These are phyloP conservation scores for Thamnophis sirtalis DNA, from an alignment of 2,113 vertebrate species.

Conservation along the genomic window DNA sequence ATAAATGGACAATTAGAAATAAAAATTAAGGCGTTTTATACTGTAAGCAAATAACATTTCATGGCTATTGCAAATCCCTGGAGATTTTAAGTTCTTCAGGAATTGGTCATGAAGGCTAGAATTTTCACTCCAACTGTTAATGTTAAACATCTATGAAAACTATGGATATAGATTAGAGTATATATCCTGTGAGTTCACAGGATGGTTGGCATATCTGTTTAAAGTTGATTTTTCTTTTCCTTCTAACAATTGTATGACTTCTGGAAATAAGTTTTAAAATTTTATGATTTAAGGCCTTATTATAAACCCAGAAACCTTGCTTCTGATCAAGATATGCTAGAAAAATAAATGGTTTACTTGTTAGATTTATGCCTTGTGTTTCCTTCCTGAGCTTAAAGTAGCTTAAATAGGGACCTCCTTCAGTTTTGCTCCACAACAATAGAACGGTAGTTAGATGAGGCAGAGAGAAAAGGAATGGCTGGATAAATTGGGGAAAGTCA, in stretches of 20 bases:
- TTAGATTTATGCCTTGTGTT: not conserved
- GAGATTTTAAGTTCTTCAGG: not conserved
- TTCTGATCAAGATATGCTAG: conserved; percentile 41
- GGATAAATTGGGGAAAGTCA: not conserved
- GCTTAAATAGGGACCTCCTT: not conserved
- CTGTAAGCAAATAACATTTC: not conserved
- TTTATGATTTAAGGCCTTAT: conserved; percentile 62
- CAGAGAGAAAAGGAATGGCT: not conserved
- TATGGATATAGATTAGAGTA: conserved; percentile 24
- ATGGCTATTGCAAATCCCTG: not conserved
- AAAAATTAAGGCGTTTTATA: not conserved
- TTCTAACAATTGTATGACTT: conserved; percentile 52
- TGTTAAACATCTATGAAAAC: conserved; percentile 22
- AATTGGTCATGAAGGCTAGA: not conserved
- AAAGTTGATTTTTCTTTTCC: conserved; percentile 54
- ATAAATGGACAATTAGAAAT: not conserved
- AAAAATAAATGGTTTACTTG: not conserved
- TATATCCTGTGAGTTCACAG: no score
- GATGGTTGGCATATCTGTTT: conserved; percentile 31
- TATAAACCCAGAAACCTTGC: conserved; percentile 63
- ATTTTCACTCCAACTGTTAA: not conserved
- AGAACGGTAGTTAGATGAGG: not conserved
- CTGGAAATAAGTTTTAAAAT: conserved; percentile 51
- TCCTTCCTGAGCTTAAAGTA: not conserved
- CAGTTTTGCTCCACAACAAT: not conserved